Evolutionary conservation across 2,888 invertebrate species (phyloP).

Genomic region (Sarcophaga caerulescens): DNA sequence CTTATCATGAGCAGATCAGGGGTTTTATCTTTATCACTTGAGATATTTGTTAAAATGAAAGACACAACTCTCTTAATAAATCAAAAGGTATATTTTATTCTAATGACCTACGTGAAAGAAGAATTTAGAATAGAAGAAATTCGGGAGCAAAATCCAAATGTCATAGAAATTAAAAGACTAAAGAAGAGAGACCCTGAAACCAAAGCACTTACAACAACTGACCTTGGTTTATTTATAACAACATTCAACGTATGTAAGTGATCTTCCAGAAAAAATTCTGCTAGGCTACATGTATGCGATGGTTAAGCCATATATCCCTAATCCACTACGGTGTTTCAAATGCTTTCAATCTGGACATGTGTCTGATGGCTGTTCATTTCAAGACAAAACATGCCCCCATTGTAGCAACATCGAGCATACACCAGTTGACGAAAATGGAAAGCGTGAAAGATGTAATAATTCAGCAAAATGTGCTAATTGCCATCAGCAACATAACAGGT

Average conservation of each 20-base stretch:
- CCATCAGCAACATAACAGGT: slow-evolving; percentile 38
- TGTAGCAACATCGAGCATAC: slow-evolving; percentile 41
- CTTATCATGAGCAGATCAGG: not conserved
- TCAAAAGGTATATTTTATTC: too few species aligned
- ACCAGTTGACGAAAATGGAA: slow-evolving; percentile 10
- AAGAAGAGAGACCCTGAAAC: slow-evolving; percentile 35
- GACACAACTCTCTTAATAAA: too few species aligned
- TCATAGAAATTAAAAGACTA: too few species aligned
- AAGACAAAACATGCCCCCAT: slow-evolving; percentile 43
- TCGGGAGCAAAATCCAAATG: too few species aligned
- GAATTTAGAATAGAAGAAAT: too few species aligned
- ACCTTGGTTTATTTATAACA: slow-evolving; percentile 34
- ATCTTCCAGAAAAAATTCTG: slow-evolving; percentile 1
- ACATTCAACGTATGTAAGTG: slow-evolving; percentile 30
- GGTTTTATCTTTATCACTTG: not conserved
- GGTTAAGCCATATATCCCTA: slow-evolving; percentile 31
- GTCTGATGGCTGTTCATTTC: slow-evolving; percentile 11
- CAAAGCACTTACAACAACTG: slow-evolving; percentile 1
- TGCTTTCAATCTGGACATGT: slow-evolving; percentile 47
- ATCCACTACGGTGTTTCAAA: slow-evolving; percentile 35
- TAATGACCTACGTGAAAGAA: too few species aligned
- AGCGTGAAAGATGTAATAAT: slow-evolving; percentile 29
- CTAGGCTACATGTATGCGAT: not conserved
- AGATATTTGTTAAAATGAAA: too few species aligned
- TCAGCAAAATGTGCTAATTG: slow-evolving; percentile 38